Conservation (phyloP, 1,140 invertebrate species). For the Micrasema longulum region DNA sequence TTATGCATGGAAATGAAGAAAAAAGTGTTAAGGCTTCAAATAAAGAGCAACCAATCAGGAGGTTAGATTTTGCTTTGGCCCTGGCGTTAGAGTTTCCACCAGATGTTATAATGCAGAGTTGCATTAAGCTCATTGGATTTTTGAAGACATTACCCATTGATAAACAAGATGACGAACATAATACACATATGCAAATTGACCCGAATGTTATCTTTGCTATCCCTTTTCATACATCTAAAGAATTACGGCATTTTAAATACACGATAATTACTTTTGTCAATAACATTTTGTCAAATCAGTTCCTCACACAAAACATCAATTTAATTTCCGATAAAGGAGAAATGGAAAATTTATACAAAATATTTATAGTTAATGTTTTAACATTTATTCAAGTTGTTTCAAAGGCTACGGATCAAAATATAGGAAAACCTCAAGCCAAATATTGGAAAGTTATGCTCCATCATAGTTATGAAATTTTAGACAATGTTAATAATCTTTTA, state of each 20-base stretch:
- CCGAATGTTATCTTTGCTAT: slow-evolving; percentile 76
- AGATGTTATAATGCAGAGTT: slow-evolving; percentile 72
- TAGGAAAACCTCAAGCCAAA: slow-evolving; percentile 72
- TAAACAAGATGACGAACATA: slow-evolving; percentile 63
- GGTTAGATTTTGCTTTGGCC: slow-evolving; percentile 78
- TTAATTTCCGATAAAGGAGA: slow-evolving; percentile 63
- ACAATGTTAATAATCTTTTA: slow-evolving; percentile 81
- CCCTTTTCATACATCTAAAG: slow-evolving; percentile 74
- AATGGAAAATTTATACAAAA: slow-evolving; percentile 74
- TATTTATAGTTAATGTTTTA: slow-evolving; percentile 76
- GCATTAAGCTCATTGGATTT: slow-evolving; percentile 76
- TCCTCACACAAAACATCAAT: slow-evolving; percentile 77
- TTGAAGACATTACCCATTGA: slow-evolving; percentile 75
- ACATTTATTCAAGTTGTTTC: slow-evolving; percentile 75
- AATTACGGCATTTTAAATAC: slow-evolving; percentile 86
- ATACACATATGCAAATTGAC: slow-evolving; percentile 58
- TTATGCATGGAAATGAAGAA: slow-evolving; percentile 66
- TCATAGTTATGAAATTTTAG: slow-evolving; percentile 81
- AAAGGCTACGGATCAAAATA: slow-evolving; percentile 68
- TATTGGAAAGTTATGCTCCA: slow-evolving; percentile 86
- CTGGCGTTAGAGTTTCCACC: slow-evolving; percentile 76
- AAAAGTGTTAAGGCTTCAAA: slow-evolving; percentile 62
- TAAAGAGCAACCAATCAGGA: slow-evolving; percentile 64
- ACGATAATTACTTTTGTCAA: slow-evolving; percentile 78
- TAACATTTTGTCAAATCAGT: slow-evolving; percentile 72